Base-by-base conservation (phyloP, 2,888 invertebrate species). In the Dorcus parallelipipedus region DNA sequence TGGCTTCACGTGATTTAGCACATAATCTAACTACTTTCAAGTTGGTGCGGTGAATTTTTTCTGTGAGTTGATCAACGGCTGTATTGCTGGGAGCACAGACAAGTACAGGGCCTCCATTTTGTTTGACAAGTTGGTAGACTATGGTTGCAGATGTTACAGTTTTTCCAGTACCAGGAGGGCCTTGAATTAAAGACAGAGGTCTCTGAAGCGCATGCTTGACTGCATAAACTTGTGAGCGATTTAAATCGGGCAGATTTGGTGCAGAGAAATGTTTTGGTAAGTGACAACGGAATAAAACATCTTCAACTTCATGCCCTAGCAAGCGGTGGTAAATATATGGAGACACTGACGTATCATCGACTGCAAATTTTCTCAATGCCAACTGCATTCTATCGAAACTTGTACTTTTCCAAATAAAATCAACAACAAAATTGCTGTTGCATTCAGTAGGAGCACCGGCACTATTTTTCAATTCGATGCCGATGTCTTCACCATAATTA, bases 31-130 rank as follows among this genome's bases (percentile, higher is more conserved):
- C 96, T 48, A 85, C 85, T 79, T 97, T 98, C 42, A 99, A 82
- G 49, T 97, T 98, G 5, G 98, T 98, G 66, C 90, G 86, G 78
- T 99, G 98, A 55, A 99, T 98, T 79, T 99, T 99, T 78, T 98
- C 98, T 0, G 99, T 98, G 14, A 99, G 83, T 73, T 99, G 99
- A 78, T 99, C 99, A 0, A 99, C 99, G 23, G 99, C 99, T 1
- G 98, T 99, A 79, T 99, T 99, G 60, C 96, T 97, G 0, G 99
- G 99, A 0, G 99, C 98, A 76, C 99, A 99, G 0, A 99, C 99
- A 2, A 99, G 82, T 0, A 99, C 97, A 0, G 95, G 94, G 1
- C 94, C 94, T 3, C 94, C 93, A 68, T 90, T 95, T 74, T 97
- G 95, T 71, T 95, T 91, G 0, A 95, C 96, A 57, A 99, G 81